Percentiles rank a stretch among this genome's conserved stretches.
These are phyloP conservation scores for Pandemis heparana DNA, from an alignment of 2,888 invertebrate species.

Conservation along the genomic window DNA sequence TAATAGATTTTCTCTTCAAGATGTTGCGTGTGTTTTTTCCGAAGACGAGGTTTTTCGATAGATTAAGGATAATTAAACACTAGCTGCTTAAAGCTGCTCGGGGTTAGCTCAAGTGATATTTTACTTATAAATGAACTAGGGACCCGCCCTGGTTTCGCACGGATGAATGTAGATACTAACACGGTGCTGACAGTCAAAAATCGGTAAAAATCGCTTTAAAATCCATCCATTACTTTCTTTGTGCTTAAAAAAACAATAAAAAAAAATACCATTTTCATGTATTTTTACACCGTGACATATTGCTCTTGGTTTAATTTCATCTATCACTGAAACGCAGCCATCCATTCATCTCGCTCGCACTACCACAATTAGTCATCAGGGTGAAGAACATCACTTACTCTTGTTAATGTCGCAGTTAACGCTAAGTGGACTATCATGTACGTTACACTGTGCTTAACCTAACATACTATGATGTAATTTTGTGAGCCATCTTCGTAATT, in stretches of 20 bases:
- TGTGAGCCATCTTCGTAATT: neutral
- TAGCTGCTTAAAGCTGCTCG: neutral
- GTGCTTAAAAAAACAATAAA: too few species aligned
- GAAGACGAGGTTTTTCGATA: neutral
- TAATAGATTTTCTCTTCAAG: slow-evolving; percentile 14
- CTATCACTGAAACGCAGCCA: too few species aligned
- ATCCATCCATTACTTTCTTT: too few species aligned
- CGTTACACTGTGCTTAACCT: slow-evolving; percentile 10
- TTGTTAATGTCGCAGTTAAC: slow-evolving; percentile 13
- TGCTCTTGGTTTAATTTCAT: too few species aligned
- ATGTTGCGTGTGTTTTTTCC: slow-evolving; percentile 14
- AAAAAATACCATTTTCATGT: too few species aligned
- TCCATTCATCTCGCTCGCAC: slow-evolving; percentile 9
- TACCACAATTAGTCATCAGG: slow-evolving; percentile 3
- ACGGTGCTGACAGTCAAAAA: too few species aligned
- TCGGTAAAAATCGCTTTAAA: too few species aligned
- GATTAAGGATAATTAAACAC: neutral
- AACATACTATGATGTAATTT: neutral
- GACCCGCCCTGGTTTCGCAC: too few species aligned
- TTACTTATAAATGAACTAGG: too few species aligned
- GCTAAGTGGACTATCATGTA: slow-evolving; percentile 15
- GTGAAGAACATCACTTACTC: slow-evolving; percentile 13
- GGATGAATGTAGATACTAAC: too few species aligned
- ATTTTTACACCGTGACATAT: neutral
- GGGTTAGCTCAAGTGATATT: too few species aligned